Evolutionary conservation across 2,113 vertebrate genomes (phyloP).

Genomic region (Cyanistes caeruleus): DNA sequence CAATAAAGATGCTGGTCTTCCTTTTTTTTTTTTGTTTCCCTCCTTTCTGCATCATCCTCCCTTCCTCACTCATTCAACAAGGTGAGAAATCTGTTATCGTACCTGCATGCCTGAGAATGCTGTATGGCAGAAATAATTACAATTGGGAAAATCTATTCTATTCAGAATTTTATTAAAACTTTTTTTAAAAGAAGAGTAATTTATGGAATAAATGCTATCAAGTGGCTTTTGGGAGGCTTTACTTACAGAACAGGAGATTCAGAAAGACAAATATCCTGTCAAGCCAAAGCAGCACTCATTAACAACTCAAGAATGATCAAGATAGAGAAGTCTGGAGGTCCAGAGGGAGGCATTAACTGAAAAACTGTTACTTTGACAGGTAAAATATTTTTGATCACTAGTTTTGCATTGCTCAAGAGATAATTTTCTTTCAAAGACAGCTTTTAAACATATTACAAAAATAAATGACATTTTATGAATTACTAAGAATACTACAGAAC

Average conservation of each 20-base stretch:
- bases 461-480: background rate
- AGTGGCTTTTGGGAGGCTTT: background rate
- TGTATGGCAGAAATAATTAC: background rate
- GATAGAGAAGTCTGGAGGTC: background rate
- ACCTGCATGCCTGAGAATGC: background rate
- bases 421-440: background rate
- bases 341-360: background rate
- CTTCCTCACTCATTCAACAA: background rate
- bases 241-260: background rate
- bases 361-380: background rate
- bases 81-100: background rate
- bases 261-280: background rate
- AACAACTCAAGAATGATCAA: background rate
- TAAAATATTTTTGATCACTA: background rate
- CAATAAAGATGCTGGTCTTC: background rate
- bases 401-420: background rate
- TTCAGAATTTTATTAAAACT: background rate
- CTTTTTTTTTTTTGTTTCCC: background rate
- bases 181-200: background rate
- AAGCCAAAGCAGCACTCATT: background rate
- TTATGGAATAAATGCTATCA: background rate
- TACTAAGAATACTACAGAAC: background rate
- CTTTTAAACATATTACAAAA: background rate
- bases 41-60: background rate
- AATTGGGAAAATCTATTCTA: background rate